phyloP scores from a whole-genome alignment of 1,140 invertebrate genomes.

The Whitmania pigra region DNA sequence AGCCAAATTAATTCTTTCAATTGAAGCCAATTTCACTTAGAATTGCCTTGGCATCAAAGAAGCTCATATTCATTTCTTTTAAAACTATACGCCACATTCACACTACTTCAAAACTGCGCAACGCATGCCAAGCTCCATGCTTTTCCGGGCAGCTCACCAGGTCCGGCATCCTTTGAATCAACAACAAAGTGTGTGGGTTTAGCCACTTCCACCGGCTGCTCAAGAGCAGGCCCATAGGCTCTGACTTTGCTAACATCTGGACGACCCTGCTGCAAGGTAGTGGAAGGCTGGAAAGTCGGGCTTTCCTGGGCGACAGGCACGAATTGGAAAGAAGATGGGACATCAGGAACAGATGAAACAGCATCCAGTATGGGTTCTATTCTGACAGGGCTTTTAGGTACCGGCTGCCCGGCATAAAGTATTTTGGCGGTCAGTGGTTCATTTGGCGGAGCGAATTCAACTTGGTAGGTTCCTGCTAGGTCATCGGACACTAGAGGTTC shows the following conservation, averaged over 20 bases:
- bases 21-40: too few relatives aligned
- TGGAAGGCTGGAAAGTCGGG: too few relatives aligned
- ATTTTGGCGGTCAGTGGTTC: slow-evolving; percentile 65
- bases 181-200: slow-evolving; percentile 50
- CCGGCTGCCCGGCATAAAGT: slow-evolving; percentile 69
- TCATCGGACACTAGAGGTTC: slow-evolving; percentile 56
- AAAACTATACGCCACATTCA: too few relatives aligned
- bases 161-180: slow-evolving; percentile 57
- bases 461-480: slow-evolving; percentile 54
- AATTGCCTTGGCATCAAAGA: too few relatives aligned
- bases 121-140: too few relatives aligned
- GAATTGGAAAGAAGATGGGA: too few relatives aligned
- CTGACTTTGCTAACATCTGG: slow-evolving; percentile 64
- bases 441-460: slow-evolving; percentile 61
- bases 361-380: slow-evolving; percentile 36
- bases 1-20: too few relatives aligned
- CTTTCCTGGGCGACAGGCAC: too few relatives aligned
- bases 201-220: slow-evolving; percentile 22
- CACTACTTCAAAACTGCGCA: too few relatives aligned
- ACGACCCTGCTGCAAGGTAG: neutral
- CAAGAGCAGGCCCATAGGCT: slow-evolving; percentile 62
- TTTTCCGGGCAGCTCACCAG: slow-evolving; percentile 41
- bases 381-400: slow-evolving; percentile 70
- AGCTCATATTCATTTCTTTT: too few relatives aligned
- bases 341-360: neutral